These are phyloP conservation scores for Leucoma salicis DNA, from an alignment of 2,888 invertebrate genomes.

Conservation along the genomic window DNA sequence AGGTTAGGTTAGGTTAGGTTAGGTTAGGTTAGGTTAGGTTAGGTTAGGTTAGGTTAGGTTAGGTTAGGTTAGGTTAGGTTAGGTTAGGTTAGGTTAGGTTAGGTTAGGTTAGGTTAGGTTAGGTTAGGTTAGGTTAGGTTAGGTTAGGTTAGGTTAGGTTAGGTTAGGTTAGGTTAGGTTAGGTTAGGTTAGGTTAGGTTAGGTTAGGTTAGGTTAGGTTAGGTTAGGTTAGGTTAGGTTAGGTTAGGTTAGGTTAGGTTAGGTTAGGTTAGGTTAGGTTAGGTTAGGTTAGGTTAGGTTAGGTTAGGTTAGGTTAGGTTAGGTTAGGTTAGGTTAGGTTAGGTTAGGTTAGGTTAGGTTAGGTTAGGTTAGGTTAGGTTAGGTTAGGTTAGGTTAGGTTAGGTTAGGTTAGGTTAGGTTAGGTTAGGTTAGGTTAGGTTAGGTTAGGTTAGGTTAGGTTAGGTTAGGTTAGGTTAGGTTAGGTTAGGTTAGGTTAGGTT, in stretches of 20 bases:
- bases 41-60: constrained; percentile 5
- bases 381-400: constrained; percentile 15
- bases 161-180: constrained; percentile 11
- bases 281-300: constrained; percentile 17
- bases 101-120: constrained; percentile 7
- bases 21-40: constrained; percentile 7
- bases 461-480: constrained; percentile 10
- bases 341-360: constrained; percentile 16
- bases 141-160: constrained; percentile 11
- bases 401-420: constrained; percentile 15
- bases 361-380: constrained; percentile 16
- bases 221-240: constrained; percentile 11
- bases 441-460: constrained; percentile 13
- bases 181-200: constrained; percentile 11
- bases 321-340: constrained; percentile 24
- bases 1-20: constrained; percentile 4
- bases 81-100: constrained; percentile 7
- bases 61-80: constrained; percentile 12
- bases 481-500: constrained; percentile 6
- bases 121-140: constrained; percentile 16
- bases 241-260: constrained; percentile 11
- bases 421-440: constrained; percentile 15
- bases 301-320: constrained; percentile 22
- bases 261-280: constrained; percentile 17
- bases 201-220: constrained; percentile 11